Conservation (phyloP, 2,113 vertebrate species). For the Meles meles region DNA sequence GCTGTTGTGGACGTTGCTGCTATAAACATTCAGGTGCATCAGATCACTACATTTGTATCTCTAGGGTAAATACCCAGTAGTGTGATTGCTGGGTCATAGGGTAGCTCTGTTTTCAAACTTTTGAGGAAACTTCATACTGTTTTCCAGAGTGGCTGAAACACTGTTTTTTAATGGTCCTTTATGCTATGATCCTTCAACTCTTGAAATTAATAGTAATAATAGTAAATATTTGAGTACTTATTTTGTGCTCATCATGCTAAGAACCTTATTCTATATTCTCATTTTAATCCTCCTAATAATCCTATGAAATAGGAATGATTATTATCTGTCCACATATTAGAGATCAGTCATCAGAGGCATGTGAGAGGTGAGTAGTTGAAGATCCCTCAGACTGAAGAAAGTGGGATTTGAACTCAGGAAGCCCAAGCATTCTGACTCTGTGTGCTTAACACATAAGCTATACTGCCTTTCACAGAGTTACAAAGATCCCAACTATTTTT, state of each 20-base stretch:
- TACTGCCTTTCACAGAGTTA: neutral
- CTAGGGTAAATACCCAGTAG: too few species aligned
- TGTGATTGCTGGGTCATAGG: too few species aligned
- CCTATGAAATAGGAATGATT: neutral
- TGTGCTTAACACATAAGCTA: neutral
- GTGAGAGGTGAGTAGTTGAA: neutral
- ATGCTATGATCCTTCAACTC: neutral
- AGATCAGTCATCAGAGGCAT: neutral
- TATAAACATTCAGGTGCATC: too few species aligned
- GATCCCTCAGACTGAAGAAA: neutral
- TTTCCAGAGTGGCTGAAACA: neutral
- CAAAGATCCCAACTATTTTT: conserved; percentile 41
- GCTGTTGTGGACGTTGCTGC: too few species aligned
- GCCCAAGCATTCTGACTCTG: neutral
- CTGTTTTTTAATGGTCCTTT: neutral
- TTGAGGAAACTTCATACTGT: too few species aligned
- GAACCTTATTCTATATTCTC: neutral
- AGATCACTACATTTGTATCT: too few species aligned
- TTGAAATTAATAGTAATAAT: neutral
- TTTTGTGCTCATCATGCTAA: neutral
- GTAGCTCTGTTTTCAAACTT: too few species aligned
- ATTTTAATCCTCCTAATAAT: neutral
- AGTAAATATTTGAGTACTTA: neutral
- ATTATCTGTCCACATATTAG: neutral
- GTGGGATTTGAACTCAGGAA: conserved; percentile 10